These are phyloP conservation scores for Caenorhabditis angaria DNA, from an alignment of 2,888 invertebrate genomes.

Conservation along the genomic window DNA sequence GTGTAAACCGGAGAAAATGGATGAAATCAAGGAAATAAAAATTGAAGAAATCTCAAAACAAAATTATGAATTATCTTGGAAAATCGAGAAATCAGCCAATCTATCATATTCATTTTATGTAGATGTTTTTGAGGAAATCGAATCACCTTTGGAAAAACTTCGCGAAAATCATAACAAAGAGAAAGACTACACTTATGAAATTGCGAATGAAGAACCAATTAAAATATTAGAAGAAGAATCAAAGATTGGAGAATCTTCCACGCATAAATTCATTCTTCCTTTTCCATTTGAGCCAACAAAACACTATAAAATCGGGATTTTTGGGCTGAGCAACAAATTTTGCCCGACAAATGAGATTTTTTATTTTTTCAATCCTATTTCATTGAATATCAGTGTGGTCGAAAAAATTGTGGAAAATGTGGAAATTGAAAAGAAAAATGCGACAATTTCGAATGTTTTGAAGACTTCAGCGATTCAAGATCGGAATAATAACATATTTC, in stretches of 20 bases:
- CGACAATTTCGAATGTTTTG: neutral
- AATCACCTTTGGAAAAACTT: neutral
- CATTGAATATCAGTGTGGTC: neutral
- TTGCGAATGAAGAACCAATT: constrained; percentile 30
- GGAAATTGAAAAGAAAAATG: neutral
- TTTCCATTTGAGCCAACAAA: constrained; percentile 21
- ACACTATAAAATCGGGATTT: constrained; percentile 45
- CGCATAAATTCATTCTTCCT: constrained; percentile 18
- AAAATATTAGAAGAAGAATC: constrained; percentile 12
- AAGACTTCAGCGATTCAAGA: neutral
- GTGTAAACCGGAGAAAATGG: constrained; percentile 42
- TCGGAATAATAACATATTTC: constrained; percentile 4
- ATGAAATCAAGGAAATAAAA: constrained; percentile 8
- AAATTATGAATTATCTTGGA: constrained; percentile 26
- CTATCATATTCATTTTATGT: constrained; percentile 30
- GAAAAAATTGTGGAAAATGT: neutral
- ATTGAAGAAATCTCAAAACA: constrained; percentile 9
- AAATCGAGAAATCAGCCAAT: constrained; percentile 10
- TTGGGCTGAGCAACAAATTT: constrained; percentile 50
- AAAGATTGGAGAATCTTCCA: neutral
- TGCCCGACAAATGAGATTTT: constrained; percentile 46
- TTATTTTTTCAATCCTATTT: constrained; percentile 37
- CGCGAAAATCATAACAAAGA: neutral
- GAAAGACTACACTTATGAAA: constrained; percentile 22
- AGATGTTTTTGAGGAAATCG: constrained; percentile 35